phyloP scores from a whole-genome alignment of 2,113 vertebrate species.

The Athene cunicularia region DNA sequence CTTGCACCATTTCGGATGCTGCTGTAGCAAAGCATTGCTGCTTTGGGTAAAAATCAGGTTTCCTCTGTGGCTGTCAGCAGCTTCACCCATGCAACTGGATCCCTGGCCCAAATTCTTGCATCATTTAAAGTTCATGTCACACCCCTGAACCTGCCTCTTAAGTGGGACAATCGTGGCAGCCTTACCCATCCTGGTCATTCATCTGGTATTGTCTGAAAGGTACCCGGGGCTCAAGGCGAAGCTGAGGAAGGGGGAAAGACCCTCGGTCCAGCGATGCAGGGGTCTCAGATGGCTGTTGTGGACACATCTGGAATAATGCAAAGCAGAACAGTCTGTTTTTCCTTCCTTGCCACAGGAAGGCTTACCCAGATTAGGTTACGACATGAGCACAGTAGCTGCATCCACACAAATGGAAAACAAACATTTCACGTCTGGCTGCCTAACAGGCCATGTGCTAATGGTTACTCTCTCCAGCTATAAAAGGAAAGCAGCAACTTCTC shows the following conservation, averaged over 20 bases:
- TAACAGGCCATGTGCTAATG: background rate
- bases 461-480: background rate
- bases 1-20: background rate
- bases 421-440: background rate
- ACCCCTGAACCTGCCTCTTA: background rate
- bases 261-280: slow-evolving; percentile 78
- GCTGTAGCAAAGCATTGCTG: background rate
- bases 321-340: background rate
- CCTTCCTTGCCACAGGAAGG: background rate
- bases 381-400: rapidly evolving
- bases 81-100: background rate
- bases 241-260: slow-evolving; percentile 81
- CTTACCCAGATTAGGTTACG: background rate
- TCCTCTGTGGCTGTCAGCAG: background rate
- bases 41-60: background rate
- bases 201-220: slow-evolving; percentile 87
- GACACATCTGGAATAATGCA: slow-evolving; percentile 88
- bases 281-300: slow-evolving; percentile 87
- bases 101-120: background rate
- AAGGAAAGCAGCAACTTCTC: background rate
- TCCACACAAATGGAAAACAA: background rate
- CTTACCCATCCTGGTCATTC: slow-evolving; percentile 92
- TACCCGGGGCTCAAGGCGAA: slow-evolving; percentile 89
- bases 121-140: background rate
- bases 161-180: background rate